These are phyloP conservation scores for Labroides dimidiatus DNA, from an alignment of 2,797 vertebrate genomes.

Conservation along the genomic window DNA sequence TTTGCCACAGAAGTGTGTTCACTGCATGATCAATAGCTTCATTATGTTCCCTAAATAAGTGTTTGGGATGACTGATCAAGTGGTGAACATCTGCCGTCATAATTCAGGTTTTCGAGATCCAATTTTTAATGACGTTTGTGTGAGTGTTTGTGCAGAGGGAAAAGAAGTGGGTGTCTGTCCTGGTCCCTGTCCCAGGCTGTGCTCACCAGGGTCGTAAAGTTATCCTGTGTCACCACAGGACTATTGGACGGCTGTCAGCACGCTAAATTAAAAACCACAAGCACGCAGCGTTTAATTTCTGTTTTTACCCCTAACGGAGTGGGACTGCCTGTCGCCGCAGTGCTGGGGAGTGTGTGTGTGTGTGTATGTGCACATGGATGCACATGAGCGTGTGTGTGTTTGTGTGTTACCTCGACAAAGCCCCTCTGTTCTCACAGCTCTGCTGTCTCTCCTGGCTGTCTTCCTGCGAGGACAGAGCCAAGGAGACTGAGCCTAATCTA, in stretches of 20 bases:
- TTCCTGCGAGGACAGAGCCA: constrained; percentile 25
- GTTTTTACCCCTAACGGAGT: constrained; percentile 68
- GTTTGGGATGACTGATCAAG: constrained; percentile 29
- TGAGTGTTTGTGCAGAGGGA: background rate
- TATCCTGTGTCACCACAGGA: constrained; percentile 71
- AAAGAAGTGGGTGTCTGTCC: constrained; percentile 50
- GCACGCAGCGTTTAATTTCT: constrained; percentile 70
- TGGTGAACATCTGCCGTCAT: constrained; percentile 25
- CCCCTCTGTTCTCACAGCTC: constrained; percentile 42
- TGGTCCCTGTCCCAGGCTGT: constrained; percentile 63
- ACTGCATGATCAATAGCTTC: constrained; percentile 32
- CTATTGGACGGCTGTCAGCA: constrained; percentile 72
- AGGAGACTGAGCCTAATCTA: constrained; percentile 30
- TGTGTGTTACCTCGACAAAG: constrained; percentile 60
- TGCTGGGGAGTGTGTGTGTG: constrained; percentile 13
- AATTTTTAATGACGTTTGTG: constrained; percentile 17
- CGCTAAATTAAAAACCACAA: constrained; percentile 77
- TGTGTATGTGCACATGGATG: constrained; percentile 15
- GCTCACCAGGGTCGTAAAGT: constrained; percentile 61
- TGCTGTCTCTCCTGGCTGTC: constrained; percentile 26
- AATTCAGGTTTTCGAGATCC: constrained; percentile 14
- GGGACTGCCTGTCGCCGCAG: constrained; percentile 47
- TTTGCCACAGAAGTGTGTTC: constrained; percentile 38
- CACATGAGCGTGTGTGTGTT: constrained; percentile 25
- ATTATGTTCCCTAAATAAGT: constrained; percentile 20